Evolutionary conservation across 2,888 invertebrate species (phyloP).

Genomic region (Mythimna albipuncta): DNA sequence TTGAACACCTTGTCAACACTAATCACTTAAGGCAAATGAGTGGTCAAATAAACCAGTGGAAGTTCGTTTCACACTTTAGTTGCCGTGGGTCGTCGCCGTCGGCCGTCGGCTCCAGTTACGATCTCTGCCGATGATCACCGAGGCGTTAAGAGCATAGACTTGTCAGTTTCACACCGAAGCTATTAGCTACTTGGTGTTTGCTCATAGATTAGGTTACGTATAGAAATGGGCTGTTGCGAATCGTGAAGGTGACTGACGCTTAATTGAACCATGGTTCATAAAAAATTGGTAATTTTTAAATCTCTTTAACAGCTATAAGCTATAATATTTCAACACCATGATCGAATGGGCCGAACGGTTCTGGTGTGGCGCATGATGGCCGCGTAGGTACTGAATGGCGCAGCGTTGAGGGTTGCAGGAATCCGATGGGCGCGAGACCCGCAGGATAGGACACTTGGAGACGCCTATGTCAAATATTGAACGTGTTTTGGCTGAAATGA

Average conservation of each 20-base stretch:
- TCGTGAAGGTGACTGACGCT: not conserved
- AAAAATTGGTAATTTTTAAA: too few species aligned
- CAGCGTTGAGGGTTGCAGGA: too few species aligned
- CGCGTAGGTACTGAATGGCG: too few species aligned
- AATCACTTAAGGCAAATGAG: conserved; percentile 49
- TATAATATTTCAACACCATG: too few species aligned
- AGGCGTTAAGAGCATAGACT: conserved; percentile 50
- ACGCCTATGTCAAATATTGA: too few species aligned
- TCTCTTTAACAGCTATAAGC: too few species aligned
- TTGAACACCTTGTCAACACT: conserved; percentile 20
- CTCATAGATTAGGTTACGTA: conserved; percentile 8
- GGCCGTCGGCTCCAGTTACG: conserved; percentile 45
- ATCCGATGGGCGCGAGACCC: too few species aligned
- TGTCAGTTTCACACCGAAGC: conserved; percentile 59
- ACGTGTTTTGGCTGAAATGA: too few species aligned
- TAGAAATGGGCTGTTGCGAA: not conserved
- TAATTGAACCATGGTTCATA: too few species aligned
- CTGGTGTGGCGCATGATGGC: too few species aligned
- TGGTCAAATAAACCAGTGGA: conserved; percentile 36
- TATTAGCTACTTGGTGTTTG: conserved; percentile 37
- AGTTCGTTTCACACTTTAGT: conserved; percentile 49
- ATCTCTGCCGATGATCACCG: conserved; percentile 40
- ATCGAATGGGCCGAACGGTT: too few species aligned
- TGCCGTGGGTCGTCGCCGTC: conserved; percentile 30
- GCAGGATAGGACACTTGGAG: too few species aligned